Percentiles rank a stretch among this genome's conserved stretches.
Conservation (phyloP, 2,797 vertebrate species). For the Galagoides demidoff region DNA sequence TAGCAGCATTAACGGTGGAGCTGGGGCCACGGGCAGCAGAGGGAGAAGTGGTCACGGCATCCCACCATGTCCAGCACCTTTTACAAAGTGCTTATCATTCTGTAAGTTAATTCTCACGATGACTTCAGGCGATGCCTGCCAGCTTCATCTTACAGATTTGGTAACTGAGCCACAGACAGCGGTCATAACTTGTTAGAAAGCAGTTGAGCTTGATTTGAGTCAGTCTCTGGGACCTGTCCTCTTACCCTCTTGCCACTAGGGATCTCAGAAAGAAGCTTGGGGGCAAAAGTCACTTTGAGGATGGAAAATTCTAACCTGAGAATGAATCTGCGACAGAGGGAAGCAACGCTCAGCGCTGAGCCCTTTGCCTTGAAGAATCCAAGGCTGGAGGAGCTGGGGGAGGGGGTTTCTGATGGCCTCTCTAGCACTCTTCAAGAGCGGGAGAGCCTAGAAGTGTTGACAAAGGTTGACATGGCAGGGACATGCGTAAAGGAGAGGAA, state of each 20-base stretch:
- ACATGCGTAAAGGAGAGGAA: not conserved
- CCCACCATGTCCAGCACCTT: accelerated
- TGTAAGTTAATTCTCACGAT: not conserved
- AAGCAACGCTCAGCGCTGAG: not conserved
- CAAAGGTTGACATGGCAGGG: not conserved
- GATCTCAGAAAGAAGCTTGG: not conserved
- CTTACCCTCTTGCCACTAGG: not conserved
- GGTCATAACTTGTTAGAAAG: not conserved
- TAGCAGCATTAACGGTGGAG: not conserved
- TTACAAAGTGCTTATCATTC: not conserved
- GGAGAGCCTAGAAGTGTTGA: not conserved
- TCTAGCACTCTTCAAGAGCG: not conserved
- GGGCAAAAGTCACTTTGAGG: not conserved
- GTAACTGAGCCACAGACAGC: conserved; percentile 2
- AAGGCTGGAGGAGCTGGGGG: not conserved
- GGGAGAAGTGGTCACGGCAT: not conserved
- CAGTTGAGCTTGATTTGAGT: not conserved
- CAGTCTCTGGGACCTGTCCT: not conserved
- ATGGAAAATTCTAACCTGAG: not conserved
- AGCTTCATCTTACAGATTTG: not conserved
- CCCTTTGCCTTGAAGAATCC: not conserved
- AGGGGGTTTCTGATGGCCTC: not conserved
- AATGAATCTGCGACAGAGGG: not conserved
- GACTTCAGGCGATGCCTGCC: not conserved
- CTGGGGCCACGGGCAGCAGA: not conserved